Base-by-base conservation (phyloP, 2,113 vertebrate genomes). In the Alaudala cheleensis region DNA sequence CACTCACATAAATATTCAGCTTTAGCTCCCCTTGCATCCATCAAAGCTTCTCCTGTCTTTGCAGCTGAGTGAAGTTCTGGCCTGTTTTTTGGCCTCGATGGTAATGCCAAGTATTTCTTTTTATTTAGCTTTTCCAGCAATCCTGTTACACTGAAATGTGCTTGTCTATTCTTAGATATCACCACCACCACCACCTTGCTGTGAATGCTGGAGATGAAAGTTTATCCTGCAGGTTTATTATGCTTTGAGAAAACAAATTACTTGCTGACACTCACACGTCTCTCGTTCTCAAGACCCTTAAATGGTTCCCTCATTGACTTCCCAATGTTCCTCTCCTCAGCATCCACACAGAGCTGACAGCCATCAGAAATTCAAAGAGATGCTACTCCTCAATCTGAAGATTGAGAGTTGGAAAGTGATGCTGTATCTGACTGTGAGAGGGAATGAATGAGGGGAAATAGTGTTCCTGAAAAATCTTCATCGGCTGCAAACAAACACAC, bases 201-300 rank as follows among this genome's bases (percentile, higher is more conserved):
- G 61, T 88, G 94, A 91, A 91, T 19, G 5, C 54, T 88, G 82
- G 39, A 76, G 80, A 92, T 64, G 71, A 67, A 97, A 86, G 78
- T 91, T 96, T 94, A 88, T 92, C 90, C 79, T 88, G 54, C 56
- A 81, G 78, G 81, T 92, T 92, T 95, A 67, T 90, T 91, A 71
- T 25, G 86, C 66, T 61, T 78, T 26, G 22, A 91, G 80, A 81
- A 94, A 93, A 92, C 67, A 96, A 83, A 92, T 89, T 92, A 60
- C 81, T 72, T 71, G 50, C 93, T 78, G 90, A 82, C 82, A 83
- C 53, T 95, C 58, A 44, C 65, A 24, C 1, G 0, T 83, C 34
- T 89, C 88, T 92, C 54, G 4, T 88, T 96, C 96, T 91, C 82
- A 60, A 81, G 73, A 73, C 56, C 45, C 45, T 93, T 94, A 90